A percentile compares a stretch with the other conserved stretches of the same genome.
phyloP scores from a whole-genome alignment of 1,140 invertebrate species.

The Temnothorax curvispinosus region DNA sequence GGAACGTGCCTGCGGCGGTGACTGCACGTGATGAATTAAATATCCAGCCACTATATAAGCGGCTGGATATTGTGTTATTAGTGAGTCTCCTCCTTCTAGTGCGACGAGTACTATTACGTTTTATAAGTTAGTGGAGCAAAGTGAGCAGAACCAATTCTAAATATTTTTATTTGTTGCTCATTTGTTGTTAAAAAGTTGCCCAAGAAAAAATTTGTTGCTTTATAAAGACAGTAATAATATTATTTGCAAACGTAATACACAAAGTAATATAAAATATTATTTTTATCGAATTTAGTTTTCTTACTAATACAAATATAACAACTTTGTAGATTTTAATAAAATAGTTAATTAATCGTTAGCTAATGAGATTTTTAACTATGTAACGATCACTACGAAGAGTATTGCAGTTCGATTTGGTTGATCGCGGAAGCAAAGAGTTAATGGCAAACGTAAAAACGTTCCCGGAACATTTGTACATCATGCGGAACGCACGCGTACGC shows the following conservation, averaged over 20 bases:
- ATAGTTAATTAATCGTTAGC: background rate
- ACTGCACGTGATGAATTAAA: constrained; percentile 55
- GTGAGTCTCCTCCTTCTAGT: background rate
- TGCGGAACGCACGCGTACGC: background rate
- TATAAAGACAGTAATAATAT: background rate
- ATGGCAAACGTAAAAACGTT: background rate
- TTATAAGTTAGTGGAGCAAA: too few species aligned
- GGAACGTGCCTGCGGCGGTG: constrained; percentile 31
- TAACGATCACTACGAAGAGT: background rate
- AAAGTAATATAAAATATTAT: background rate
- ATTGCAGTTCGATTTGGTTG: background rate
- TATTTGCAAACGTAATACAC: background rate
- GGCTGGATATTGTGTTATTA: constrained; percentile 11
- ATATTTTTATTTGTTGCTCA: too few species aligned
- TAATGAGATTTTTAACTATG: background rate
- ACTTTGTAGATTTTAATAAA: background rate
- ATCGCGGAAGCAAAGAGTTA: constrained; percentile 19
- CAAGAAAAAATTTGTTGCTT: too few species aligned
- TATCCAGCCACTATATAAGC: constrained; percentile 55
- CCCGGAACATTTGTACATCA: constrained; percentile 3
- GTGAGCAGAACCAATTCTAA: too few species aligned
- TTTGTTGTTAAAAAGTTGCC: too few species aligned
- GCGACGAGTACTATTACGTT: constrained; percentile 2
- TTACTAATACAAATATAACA: background rate
- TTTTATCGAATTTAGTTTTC: background rate